Evolutionary conservation across 2,113 vertebrate species (phyloP).

Genomic region (Sander lucioperca): DNA sequence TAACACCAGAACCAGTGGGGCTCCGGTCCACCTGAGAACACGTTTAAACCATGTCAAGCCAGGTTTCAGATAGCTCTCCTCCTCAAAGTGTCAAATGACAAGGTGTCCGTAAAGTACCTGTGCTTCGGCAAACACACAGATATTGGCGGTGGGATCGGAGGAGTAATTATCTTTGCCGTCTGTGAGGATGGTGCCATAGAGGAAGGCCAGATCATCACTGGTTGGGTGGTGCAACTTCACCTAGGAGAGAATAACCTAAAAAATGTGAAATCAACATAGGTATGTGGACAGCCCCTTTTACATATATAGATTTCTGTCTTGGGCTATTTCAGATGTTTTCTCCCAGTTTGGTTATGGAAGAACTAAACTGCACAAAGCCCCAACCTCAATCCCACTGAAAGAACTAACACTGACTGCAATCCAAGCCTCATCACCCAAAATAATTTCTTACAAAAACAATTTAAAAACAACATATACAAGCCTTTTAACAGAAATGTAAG

Average conservation of each 20-base stretch:
- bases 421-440: no score
- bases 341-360: neutral
- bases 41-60: neutral
- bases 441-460: no score
- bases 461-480: no score
- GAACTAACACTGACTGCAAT: no score
- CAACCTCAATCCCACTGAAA: no score
- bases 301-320: neutral
- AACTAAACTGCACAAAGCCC: no score
- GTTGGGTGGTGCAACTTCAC: slow-evolving; percentile 91
- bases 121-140: slow-evolving; percentile 96
- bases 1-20: slow-evolving; percentile 94
- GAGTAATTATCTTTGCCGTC: slow-evolving; percentile 91
- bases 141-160: slow-evolving; percentile 89
- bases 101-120: slow-evolving; percentile 85
- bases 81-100: neutral
- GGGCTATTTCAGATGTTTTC: no score
- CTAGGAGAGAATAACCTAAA: slow-evolving; percentile 71
- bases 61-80: neutral
- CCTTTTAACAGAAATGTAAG: no score
- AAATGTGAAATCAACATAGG: neutral
- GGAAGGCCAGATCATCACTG: slow-evolving; percentile 92
- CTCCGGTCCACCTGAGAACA: slow-evolving; percentile 92
- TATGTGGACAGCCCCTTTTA: neutral
- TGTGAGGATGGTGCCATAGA: slow-evolving; percentile 96